Base-by-base conservation (phyloP, 2,888 invertebrate genomes). In the Xylophagus ater region DNA sequence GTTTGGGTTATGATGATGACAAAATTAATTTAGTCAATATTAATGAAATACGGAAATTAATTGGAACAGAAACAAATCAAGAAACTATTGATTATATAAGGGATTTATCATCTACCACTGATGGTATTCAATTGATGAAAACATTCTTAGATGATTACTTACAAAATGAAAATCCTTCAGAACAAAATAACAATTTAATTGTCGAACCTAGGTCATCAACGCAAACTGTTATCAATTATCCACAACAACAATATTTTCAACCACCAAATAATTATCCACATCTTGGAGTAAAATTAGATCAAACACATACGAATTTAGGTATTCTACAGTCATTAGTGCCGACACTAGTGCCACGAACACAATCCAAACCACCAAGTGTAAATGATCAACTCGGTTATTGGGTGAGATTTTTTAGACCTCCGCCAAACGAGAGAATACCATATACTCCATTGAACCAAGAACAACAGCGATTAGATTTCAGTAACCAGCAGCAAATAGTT, bases 61-160 rank as follows among this genome's bases (percentile, higher is more conserved):
- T 44, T n/a, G 44, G 42, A 4, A 42, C 42, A 10, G 39, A 34
- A 17, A 34, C 34, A 9, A 14, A 14, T 9, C 36, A 39, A n/a
- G 44, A 44, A 34, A 44, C 44, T 5, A 23, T 39, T 19, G 17
- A 42, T 25, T 12, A 18, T 2, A 42, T 44, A 4, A 25, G 36
- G 17, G 44, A 44, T 12, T 20, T 42, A 15, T 31, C 39, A n/a
- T 15, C 36, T 8, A 37, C 40, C 2, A 31, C 39, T 10, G 38
- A 39, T 19, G 44, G 44, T n/a, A 12, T 33, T 6, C 20, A 33
- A 7, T 34, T 44, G 14, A 42, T 44, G 12, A 25, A 21, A n/a
- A 29, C 8, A 9, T 28, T 37, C 15, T 8, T 30, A 9, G 4
- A 17, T 8, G 17, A n/a, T 17, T n/a, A 18, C 3, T 13, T 6